phyloP scores from a whole-genome alignment of 2,113 vertebrate species.

The Amphilophus citrinellus region DNA sequence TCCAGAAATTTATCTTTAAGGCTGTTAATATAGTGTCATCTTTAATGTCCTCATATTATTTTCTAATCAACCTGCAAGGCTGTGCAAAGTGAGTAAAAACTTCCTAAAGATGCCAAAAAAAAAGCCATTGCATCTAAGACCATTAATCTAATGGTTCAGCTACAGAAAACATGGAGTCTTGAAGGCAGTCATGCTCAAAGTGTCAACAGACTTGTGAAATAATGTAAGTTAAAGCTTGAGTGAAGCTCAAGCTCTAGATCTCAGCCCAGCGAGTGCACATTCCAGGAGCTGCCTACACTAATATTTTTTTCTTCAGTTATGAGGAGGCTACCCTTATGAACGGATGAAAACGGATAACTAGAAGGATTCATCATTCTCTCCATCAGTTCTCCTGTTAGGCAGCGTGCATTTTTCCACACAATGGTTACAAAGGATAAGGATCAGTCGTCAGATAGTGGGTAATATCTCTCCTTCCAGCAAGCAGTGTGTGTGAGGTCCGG shows the following conservation, averaged over 20 bases:
- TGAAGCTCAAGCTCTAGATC: not conserved
- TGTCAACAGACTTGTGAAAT: not conserved
- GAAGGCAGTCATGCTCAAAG: not conserved
- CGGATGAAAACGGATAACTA: constrained; percentile 38
- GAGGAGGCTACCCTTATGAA: constrained; percentile 38
- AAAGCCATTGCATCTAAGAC: not conserved
- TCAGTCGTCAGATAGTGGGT: constrained; percentile 66
- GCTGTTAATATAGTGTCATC: not conserved
- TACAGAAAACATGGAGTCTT: not conserved
- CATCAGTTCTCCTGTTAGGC: constrained; percentile 6
- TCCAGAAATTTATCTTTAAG: not conserved
- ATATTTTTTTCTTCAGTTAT: constrained; percentile 22
- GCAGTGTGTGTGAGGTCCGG: constrained; percentile 74
- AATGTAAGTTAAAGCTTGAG: not conserved
- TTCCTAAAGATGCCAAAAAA: not conserved
- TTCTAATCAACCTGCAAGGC: not conserved
- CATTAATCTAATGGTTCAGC: not conserved
- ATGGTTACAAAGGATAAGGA: constrained; percentile 62
- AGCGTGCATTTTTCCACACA: constrained; percentile 54
- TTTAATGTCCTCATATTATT: not conserved
- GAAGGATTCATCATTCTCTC: constrained; percentile 10
- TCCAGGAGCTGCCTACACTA: constrained; percentile 3
- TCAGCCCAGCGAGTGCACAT: not conserved
- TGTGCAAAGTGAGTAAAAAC: not conserved
- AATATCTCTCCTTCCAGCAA: constrained; percentile 49